Base-by-base conservation (phyloP, 2,888 invertebrate species). In the Scaptomyza caliginosa region DNA sequence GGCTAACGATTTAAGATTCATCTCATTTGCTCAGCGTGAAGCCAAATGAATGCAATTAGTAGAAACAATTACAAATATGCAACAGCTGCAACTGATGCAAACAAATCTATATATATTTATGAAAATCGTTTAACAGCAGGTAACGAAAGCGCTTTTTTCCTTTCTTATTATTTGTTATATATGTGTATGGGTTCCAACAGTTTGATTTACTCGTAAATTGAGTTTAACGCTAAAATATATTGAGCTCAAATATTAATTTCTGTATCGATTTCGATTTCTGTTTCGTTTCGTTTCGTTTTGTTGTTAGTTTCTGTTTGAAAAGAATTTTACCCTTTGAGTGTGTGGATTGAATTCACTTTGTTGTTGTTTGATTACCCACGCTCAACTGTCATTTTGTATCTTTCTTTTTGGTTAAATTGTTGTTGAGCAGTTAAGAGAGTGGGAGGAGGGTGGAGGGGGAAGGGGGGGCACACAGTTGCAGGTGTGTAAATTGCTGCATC, bases 401-500 rank as follows among this genome's bases (percentile, higher is more conserved):
- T n/a, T n/a, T n/a, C n/a, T n/a, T n/a, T 40, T 40, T 19, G 30
- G 11, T 10, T 11, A 42, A 49, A 39, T 39, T 19, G 11, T 6
- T 4, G 16, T 2, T n/a, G n/a, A 8, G 49, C n/a, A 16, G 17
- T 17, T 7, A 2, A 16, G 10, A 3, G 17, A 1, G n/a, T n/a
- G n/a, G n/a, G n/a, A n/a, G n/a, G n/a, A n/a, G n/a, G n/a, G n/a
- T n/a, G n/a, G n/a, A n/a, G n/a, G n/a, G 7, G 16, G 16, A 23
- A 2, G 10, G 19, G 17, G 23, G 4, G 24, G 24, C 24, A 24
- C 8, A 7, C 1, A 24, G 23, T n/a, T 21, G 51, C 43, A 59
- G 21, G 43, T 58, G 48, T 45, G 45, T 59, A 34, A 59, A 54
- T 43, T 38, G 52, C 26, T 16, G 23, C 28, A 45, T 17, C 57